These are phyloP conservation scores for Papilio protenor DNA, from an alignment of 2,888 invertebrate genomes.

Conservation along the genomic window DNA sequence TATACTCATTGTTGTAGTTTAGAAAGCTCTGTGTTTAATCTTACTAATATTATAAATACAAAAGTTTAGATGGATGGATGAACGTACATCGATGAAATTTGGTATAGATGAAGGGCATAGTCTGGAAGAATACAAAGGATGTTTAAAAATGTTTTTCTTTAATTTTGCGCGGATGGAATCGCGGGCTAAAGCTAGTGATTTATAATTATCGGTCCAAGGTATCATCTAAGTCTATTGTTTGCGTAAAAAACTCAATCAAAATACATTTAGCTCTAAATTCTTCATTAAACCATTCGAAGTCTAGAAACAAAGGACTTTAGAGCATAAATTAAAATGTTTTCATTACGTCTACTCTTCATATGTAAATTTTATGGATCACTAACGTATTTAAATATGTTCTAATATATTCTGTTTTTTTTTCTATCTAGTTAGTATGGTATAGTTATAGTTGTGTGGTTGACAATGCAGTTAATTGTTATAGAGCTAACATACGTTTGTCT, in stretches of 20 bases:
- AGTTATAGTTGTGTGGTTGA: neutral
- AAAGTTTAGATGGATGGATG: no score
- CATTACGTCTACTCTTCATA: neutral
- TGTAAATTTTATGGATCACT: neutral
- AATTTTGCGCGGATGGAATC: no score
- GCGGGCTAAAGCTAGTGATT: neutral
- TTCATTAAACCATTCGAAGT: neutral
- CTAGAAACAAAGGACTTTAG: neutral
- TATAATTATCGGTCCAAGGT: neutral
- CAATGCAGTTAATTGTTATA: neutral
- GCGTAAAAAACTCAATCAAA: neutral
- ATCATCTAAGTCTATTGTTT: neutral
- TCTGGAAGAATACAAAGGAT: no score
- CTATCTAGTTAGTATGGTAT: neutral
- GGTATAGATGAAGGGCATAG: no score
- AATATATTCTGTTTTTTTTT: neutral
- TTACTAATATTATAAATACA: no score
- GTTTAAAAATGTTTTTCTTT: no score
- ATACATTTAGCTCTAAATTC: neutral
- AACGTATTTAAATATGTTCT: neutral
- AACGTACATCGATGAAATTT: no score
- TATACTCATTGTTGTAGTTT: neutral
- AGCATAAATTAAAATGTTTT: neutral
- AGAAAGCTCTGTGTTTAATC: neutral
- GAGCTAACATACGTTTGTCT: neutral